Evolutionary conservation across 2,888 invertebrate species (phyloP).

Genomic region (Ophion ventricosus): DNA sequence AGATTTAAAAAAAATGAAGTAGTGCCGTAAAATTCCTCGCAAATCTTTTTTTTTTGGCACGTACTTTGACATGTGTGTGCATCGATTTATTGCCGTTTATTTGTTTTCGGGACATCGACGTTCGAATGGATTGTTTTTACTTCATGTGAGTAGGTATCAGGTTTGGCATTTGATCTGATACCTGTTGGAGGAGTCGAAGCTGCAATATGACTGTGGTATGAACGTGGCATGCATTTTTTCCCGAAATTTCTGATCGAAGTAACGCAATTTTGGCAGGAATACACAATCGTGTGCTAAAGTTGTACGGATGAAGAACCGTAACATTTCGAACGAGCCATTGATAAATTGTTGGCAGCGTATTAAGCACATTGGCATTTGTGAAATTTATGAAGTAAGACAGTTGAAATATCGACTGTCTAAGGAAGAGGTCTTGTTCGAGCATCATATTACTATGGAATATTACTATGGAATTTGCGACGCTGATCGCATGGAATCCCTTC

Average conservation of each 20-base stretch:
- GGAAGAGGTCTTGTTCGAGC: slow-evolving; percentile 2
- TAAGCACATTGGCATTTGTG: not conserved
- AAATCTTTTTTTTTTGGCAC: too few species aligned
- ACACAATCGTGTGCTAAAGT: not conserved
- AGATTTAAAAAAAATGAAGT: too few species aligned
- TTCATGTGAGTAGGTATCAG: not conserved
- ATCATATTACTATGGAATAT: too few species aligned
- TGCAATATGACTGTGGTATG: too few species aligned
- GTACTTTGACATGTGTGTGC: too few species aligned
- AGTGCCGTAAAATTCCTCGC: too few species aligned
- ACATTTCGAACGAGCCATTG: not conserved
- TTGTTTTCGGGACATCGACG: not conserved
- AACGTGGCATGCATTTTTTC: not conserved
- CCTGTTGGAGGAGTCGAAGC: too few species aligned
- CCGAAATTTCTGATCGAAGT: too few species aligned
- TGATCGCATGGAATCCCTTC: slow-evolving; percentile 24
- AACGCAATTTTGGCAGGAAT: not conserved
- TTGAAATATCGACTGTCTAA: slow-evolving; percentile 19
- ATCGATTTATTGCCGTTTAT: not conserved
- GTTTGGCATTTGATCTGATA: not conserved
- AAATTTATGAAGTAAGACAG: slow-evolving; percentile 11
- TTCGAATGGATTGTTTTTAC: too few species aligned
- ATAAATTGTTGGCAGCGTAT: not conserved
- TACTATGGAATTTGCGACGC: slow-evolving; percentile 15
- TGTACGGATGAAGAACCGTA: not conserved